Evolutionary conservation across 1,140 invertebrate species (phyloP), one percentile per base, ranked within the genome.

Genomic region (Drusus annulatus): DNA sequence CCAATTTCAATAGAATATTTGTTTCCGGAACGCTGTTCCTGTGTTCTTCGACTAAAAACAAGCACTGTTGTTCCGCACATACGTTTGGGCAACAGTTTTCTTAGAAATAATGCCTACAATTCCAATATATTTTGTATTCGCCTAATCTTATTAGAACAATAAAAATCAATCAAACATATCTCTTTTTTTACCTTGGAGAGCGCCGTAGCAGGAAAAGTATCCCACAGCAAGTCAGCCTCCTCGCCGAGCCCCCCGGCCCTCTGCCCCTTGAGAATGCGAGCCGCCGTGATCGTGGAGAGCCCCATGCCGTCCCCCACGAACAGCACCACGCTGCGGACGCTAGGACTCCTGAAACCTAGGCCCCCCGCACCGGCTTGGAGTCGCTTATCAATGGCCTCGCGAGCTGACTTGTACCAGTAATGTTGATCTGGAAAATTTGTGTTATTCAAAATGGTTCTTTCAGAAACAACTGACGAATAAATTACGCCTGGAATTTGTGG

Each of bases 281-380:
- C 92, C 0, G 95, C 94, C 0, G 94, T 95, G 0, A 94, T 88
- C 0, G 95, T 95, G 2, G 94, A 91, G 63, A 95, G 88, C n/a
- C 94, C 94, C 93, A 96, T 95, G 8, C 95, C 95, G 87, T 96
- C 95, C 0, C 94, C 95, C 6, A 96, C 90, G 84, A 96, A 94
- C 50, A 96, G 86, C 28, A 96, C 93, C 17, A 96, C 90, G 84
- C 88, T 90, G 83, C 54, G 58, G 5, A 36, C 56, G 7, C 21
- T 3, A 0, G 25, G 10, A 8, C 0, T 15, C 25, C 19, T 36
- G 31, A 10, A 16, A 13, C 31, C 31, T 71, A 25, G n/a, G 2
- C 25, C 25, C 25, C 25, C 25, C 25, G 5, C 25, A 2, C 25
- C 25, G 3, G 10, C 31, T 0, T 36, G 65, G 17, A 71, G 17